phyloP scores from a whole-genome alignment of 2,888 invertebrate species.

The Lasioglossum calceatum region DNA sequence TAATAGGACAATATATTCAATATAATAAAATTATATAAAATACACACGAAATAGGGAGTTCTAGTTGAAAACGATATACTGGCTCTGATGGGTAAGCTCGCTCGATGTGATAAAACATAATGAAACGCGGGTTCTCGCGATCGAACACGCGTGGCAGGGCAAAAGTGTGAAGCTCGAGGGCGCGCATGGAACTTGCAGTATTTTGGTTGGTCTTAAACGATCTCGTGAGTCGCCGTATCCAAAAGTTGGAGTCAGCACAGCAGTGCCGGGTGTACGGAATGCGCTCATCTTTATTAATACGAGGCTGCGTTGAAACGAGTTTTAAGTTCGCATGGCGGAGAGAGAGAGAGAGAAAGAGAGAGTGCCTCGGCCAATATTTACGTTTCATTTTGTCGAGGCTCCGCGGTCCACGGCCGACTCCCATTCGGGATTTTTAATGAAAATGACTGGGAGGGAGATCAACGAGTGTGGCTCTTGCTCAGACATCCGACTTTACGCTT shows the following conservation, averaged over 20 bases:
- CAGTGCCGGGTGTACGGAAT: conserved; percentile 71
- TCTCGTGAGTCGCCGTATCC: conserved; percentile 64
- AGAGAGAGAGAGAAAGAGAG: conserved; percentile 41
- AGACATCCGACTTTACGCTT: conserved; percentile 17
- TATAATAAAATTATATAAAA: too few species aligned
- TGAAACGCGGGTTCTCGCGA: background rate
- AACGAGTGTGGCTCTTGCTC: background rate
- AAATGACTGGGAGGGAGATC: conserved; percentile 42
- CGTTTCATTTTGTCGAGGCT: conserved; percentile 78
- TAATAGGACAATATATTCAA: too few species aligned
- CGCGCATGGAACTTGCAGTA: conserved; percentile 2
- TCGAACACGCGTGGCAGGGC: background rate
- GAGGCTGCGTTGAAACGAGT: conserved; percentile 61
- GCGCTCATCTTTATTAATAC: conserved; percentile 80
- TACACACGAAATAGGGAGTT: too few species aligned
- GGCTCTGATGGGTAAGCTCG: too few species aligned
- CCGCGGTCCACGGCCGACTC: conserved; percentile 64
- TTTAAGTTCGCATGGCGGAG: conserved; percentile 72
- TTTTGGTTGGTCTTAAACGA: conserved; percentile 67
- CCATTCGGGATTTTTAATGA: conserved; percentile 67
- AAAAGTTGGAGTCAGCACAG: conserved; percentile 61
- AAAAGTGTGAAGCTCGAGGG: background rate
- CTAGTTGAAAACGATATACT: too few species aligned
- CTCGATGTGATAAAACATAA: background rate
- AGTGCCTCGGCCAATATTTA: conserved; percentile 78